Evolutionary conservation across 2,888 invertebrate genomes (phyloP), one percentile per base, ranked within the genome.

Genomic region (Drosophila pullipes): DNA sequence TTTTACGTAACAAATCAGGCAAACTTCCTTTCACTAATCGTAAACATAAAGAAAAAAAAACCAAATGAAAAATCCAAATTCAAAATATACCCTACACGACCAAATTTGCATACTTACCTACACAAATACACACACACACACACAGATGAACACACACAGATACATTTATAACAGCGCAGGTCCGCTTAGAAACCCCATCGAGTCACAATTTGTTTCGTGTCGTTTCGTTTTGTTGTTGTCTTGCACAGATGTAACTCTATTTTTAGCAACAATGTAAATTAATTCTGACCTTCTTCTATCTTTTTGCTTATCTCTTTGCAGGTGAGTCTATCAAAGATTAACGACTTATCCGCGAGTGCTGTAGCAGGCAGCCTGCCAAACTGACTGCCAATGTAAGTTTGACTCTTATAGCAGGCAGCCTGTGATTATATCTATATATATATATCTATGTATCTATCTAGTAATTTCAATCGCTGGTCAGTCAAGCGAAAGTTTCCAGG

Each of bases 231-330:
- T 33, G 6, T 9, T 28, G 35, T n/a, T 41, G 44, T 55, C 2
- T 35, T 25, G n/a, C 3, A 10, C 25, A 10, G 9, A 31, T 57
- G 6, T 55, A 63, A 47, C 22, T 63, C 22, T 53, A 35, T 58
- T 25, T 50, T 30, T 58, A 30, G 50, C 66, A 64, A 67, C 69
- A 79, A 69, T 77, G 41, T 73, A 41, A 54, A 61, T 69, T 60
- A 54, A 68, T 74, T 69, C 49, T 28, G 7, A 41, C 60, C 49
- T 41, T 65, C 49, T 41, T 35, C 16, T 16, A 5, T 9, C 22
- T 50, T 31, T 37, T 60, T 64, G 22, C 31, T 64, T 86, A 53
- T 87, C 58, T 89, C 74, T 57, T 89, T 86, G 54, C 85, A 86
- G 86, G 86, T 86, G 85, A 86, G 86, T 86, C 72, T 54, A 39